Percentiles rank a stretch among this genome's conserved stretches.
phyloP scores from a whole-genome alignment of 2,113 vertebrate species.

The Dipodomys ordii region DNA sequence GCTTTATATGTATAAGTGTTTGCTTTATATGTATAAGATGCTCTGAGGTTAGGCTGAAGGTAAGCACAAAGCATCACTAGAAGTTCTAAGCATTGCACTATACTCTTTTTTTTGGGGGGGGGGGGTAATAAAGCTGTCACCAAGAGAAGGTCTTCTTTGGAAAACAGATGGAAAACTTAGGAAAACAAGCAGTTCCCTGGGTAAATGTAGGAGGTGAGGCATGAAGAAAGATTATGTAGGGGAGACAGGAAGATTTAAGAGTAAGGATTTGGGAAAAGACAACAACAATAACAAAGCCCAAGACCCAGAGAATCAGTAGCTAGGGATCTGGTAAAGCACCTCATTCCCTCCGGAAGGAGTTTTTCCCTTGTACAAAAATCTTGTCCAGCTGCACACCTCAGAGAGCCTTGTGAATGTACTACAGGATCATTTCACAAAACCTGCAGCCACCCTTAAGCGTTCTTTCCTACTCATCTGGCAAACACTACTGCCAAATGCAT shows the following conservation, averaged over 20 bases:
- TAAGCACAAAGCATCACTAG: neutral
- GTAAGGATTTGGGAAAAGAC: neutral
- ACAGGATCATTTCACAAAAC: neutral
- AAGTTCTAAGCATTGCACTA: neutral
- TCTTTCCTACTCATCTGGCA: conserved; percentile 50
- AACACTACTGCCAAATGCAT: conserved; percentile 63
- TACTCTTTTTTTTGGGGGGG: neutral
- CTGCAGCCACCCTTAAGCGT: neutral
- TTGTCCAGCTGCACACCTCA: neutral
- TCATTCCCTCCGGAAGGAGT: neutral
- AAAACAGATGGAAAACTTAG: conserved; percentile 65
- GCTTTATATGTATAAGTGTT: neutral
- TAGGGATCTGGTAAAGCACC: neutral
- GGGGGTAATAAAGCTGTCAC: conserved; percentile 55
- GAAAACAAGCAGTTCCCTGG: conserved; percentile 63
- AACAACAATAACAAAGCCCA: neutral
- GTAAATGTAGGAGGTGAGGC: conserved; percentile 22
- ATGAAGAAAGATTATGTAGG: neutral
- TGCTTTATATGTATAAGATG: neutral
- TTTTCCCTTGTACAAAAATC: neutral
- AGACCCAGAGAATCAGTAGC: neutral
- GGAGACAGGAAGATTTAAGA: conserved; percentile 52
- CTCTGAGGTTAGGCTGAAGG: neutral
- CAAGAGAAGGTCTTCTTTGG: conserved; percentile 67
- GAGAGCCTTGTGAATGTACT: neutral